Base-by-base conservation (phyloP, 2,113 vertebrate species). In the Alligator sinensis region DNA sequence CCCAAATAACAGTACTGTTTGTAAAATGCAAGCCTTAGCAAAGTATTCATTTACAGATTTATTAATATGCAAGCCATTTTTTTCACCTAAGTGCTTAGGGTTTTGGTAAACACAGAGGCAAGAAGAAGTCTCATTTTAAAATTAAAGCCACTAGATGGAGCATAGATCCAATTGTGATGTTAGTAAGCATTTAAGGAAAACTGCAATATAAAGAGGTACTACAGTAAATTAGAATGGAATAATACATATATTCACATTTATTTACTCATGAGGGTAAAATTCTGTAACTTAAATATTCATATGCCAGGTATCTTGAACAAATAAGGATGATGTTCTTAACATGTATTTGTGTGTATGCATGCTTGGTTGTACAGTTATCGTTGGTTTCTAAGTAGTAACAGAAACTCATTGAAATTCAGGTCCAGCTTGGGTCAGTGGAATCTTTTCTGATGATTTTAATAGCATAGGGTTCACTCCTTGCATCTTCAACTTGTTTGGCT, bases 51-150 rank as follows among this genome's bases (percentile, higher is more conserved):
- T 82, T 86, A 9, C 4, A 62, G n/a, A 47, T 13, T 2, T 0
- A 3, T 55, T 87, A 4, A 0, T 25, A 0, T 80, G 81, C 85
- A 2, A 30, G 13, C 59, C 0, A 0, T 30, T 2, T 0, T 28
- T 80, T 8, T 55, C 2, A 0, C 34, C 19, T 58, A 64, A 55
- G 2, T 6, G 24, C 64, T 19, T 19, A 12, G 24, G 24, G 34
- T 0, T 0, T 64, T 86, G 2, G 25, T 2, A 4, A 55, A 57
- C 30, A 38, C 21, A 80, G 61, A 64, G 24, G n/a, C 11, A 72
- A 59, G 21, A 11, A 9, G 30, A 11, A 9, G 30, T 25, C 16
- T 86, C 61, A 61, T 54, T 28, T 74, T 92, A 6, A 6, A 18
- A 21, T 1, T 62, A 34, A 66, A 66, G 38, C 95, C 93, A 11